Evolutionary conservation across 1,140 invertebrate genomes (phyloP), one percentile per base, ranked within the genome.

Genomic region (Melitaea cinxia): DNA sequence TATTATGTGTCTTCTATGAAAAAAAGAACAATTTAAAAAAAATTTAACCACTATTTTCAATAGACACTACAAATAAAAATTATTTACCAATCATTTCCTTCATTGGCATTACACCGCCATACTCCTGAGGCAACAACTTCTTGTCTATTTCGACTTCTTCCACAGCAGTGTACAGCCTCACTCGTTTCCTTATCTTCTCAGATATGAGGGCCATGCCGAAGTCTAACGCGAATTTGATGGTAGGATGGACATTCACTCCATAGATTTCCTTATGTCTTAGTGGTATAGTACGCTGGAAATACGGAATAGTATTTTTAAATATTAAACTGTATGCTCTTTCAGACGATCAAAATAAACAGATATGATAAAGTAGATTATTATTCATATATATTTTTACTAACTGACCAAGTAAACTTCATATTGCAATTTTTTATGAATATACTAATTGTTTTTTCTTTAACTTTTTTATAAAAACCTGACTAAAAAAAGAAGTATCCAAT

Each of bases 201-300:
- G 95, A 96, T 65, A 97, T 94, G 63, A 97, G 91, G 1, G 93
- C 93, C 92, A 96, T 94, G 19, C 95, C 95, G 77, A 96, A 96
- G 77, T 97, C 95, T 1, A 96, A 88, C 0, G 95, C 94, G 65
- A 96, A 96, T 75, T 95, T 95, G 35, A 97, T 91, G 0, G 95
- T 95, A 0, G 94, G 92, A 73, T 95, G 95, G 0, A 94, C 93
- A 76, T 96, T 95, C 21, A 97, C 94, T 4, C 93, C 95, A 77
- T 97, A 94, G 3, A 97, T 94, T 78, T 96, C 94, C 82, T 97
- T 97, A 85, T 97, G 96, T 68, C 96, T 92, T 93, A 97, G 94
- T 23, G 96, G 96, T 39, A 97, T 87, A 1, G 96, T 96, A 85
- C 94, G 93, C 95, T 97, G 83, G 45, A 92, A 92, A 52, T 17